Evolutionary conservation across 2,888 invertebrate genomes (phyloP).

Genomic region (Resseliella maxima): DNA sequence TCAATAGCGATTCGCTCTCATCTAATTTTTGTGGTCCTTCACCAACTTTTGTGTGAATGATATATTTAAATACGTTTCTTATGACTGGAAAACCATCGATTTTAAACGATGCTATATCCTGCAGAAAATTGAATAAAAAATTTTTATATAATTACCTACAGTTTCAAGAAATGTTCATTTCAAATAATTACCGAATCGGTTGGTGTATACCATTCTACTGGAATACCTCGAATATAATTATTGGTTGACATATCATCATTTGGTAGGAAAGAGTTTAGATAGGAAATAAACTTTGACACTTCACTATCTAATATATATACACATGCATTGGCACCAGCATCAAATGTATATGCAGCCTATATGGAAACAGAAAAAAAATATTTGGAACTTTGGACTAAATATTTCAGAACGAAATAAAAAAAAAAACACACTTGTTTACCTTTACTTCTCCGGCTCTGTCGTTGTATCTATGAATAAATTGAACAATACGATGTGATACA

Average conservation of each 20-base stretch:
- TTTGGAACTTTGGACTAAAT: not conserved
- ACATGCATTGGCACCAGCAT: constrained; percentile 98
- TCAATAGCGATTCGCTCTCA: constrained; percentile 69
- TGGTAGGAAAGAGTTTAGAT: constrained; percentile 81
- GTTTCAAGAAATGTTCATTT: not conserved
- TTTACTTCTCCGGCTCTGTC: constrained; percentile 72
- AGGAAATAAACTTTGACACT: constrained; percentile 75
- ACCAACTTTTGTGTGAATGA: constrained; percentile 86
- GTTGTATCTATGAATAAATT: constrained; percentile 88
- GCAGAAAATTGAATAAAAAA: not conserved
- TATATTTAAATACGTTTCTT: constrained; percentile 78
- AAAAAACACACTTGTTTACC: constrained; percentile 63
- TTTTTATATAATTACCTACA: not conserved
- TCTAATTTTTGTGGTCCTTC: constrained; percentile 74
- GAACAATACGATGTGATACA: constrained; percentile 81
- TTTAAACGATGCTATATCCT: not conserved
- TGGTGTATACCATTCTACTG: constrained; percentile 62
- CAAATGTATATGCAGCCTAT: constrained; percentile 91
- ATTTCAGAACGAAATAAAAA: not conserved
- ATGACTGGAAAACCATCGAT: not conserved
- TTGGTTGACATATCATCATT: constrained; percentile 66
- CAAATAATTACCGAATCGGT: constrained; percentile 56
- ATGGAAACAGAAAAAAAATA: not conserved
- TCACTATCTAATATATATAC: constrained; percentile 83
- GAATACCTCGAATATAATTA: constrained; percentile 73